Evolutionary conservation across 2,888 invertebrate genomes (phyloP).

Genomic region (Scrobipalpa atriplicella): DNA sequence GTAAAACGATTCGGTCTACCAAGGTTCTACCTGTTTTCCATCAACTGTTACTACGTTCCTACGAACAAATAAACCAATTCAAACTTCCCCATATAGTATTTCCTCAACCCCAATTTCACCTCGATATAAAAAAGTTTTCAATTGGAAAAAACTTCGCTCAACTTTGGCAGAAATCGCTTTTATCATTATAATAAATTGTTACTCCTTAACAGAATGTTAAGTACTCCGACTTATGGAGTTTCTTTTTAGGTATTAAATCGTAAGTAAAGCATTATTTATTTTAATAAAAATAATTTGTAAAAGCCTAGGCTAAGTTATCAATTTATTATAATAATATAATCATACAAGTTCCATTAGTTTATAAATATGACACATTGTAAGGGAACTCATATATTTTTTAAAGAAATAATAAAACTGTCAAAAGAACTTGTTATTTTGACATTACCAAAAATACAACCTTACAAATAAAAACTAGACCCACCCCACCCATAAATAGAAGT

Average conservation of each 20-base stretch:
- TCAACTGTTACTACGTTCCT: not conserved
- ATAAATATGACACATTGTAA: no score
- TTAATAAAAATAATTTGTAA: no score
- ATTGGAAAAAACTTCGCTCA: constrained; percentile 36
- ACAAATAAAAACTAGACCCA: constrained; percentile 14
- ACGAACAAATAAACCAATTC: constrained; percentile 11
- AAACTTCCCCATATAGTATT: constrained; percentile 5
- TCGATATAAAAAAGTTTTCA: constrained; percentile 40
- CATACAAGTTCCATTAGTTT: no score
- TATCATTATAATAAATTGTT: constrained; percentile 46
- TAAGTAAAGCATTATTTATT: no score
- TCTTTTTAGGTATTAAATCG: not conserved
- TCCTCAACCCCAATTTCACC: constrained; percentile 24
- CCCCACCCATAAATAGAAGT: constrained; percentile 14
- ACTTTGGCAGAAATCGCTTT: constrained; percentile 42
- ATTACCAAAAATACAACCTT: not conserved
- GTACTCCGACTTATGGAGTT: not conserved
- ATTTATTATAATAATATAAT: no score
- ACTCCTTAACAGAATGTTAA: constrained; percentile 34
- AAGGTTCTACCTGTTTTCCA: not conserved
- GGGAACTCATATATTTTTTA: no score
- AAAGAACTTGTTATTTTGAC: constrained; percentile 10
- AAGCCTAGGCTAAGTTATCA: no score
- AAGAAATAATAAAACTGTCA: not conserved
- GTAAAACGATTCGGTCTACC: not conserved